Evolutionary conservation across 2,113 vertebrate genomes (phyloP), one percentile per base, ranked within the genome.

Genomic region (Hippolais icterina): DNA sequence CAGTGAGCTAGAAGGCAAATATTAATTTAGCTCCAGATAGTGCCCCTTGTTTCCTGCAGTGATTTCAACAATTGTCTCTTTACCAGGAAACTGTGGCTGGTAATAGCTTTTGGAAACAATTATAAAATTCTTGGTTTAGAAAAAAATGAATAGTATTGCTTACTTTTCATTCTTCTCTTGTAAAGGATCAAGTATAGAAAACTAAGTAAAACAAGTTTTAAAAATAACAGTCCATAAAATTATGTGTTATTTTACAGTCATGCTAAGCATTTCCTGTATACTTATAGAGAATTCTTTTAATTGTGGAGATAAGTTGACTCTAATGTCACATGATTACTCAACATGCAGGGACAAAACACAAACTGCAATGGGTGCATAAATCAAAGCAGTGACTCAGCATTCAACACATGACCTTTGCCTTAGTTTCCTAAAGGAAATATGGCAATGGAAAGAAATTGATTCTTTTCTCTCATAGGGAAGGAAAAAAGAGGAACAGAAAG

Each of bases 311-410:
- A 59, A 91, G n/a, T 78, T 91, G 71, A 83, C 56, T 80, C 5
- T 57, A 61, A 57, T 15, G 35, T 81, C 56, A 80, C 78, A 37
- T 64, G 29, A 25, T 69, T 64, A 80, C 56, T 87, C 52, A 60
- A 15, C 1, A 1, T 42, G 76, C 65, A 16, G 53, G 13, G 49
- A 71, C 75, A 79, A 90, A 82, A 68, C 59, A 71, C 2, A 2
- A 93, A 85, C 37, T 69, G 89, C 87, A 94, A 72, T 0, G 7
- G 17, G 15, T n/a, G 77, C 2, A 8, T 79, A 89, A 94, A 80
- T 87, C 74, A 91, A 88, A 94, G 68, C 64, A 91, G 7, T 94
- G 93, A 90, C 52, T 95, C 92, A 78, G 89, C 77, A 75, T 54
- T 77, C 86, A 78, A 71, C 19, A 9, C 9, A 12, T 33, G 65